These are phyloP conservation scores for Ichneumoninae sp. DNA, from an alignment of 2,888 invertebrate genomes.

Conservation along the genomic window DNA sequence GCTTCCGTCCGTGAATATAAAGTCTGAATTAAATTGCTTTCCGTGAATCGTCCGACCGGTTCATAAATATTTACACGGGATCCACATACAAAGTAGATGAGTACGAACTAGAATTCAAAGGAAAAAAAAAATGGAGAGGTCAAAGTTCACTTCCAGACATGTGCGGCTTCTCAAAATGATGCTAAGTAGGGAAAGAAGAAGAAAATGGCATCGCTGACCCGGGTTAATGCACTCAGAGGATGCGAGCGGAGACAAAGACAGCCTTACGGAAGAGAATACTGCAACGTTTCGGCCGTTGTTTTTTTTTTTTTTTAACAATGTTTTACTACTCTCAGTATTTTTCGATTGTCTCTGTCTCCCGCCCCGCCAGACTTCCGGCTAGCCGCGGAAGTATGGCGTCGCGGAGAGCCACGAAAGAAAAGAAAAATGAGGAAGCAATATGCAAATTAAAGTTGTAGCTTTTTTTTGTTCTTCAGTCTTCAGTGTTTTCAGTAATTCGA, in stretches of 20 bases:
- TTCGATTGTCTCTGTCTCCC: slow-evolving; percentile 5
- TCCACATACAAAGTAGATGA: slow-evolving; percentile 10
- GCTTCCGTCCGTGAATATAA: not conserved
- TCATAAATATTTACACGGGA: slow-evolving; percentile 22
- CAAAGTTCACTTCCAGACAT: slow-evolving; percentile 14
- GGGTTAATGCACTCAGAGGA: slow-evolving; percentile 27
- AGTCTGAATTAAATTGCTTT: not conserved
- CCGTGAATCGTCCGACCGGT: not conserved
- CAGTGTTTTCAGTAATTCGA: not conserved
- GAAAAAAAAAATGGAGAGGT: slow-evolving; percentile 23
- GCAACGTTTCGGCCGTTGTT: not conserved
- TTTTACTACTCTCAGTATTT: slow-evolving; percentile 2
- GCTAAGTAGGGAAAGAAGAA: not conserved
- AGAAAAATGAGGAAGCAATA: slow-evolving; percentile 1
- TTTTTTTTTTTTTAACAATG: slow-evolving; percentile 7
- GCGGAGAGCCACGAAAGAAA: slow-evolving; percentile 9
- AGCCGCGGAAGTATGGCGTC: not conserved
- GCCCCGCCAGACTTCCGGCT: slow-evolving; percentile 18
- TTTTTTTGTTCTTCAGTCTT: not conserved
- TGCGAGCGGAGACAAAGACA: not conserved
- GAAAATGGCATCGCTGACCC: slow-evolving; percentile 6
- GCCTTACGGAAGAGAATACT: slow-evolving; percentile 24
- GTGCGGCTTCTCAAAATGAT: slow-evolving; percentile 7
- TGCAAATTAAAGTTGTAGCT: not conserved
- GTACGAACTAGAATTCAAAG: not conserved